Evolutionary conservation across 2,888 invertebrate species (phyloP), one percentile per base, ranked within the genome.

Genomic region (Hirtodrosophila duncani): DNA sequence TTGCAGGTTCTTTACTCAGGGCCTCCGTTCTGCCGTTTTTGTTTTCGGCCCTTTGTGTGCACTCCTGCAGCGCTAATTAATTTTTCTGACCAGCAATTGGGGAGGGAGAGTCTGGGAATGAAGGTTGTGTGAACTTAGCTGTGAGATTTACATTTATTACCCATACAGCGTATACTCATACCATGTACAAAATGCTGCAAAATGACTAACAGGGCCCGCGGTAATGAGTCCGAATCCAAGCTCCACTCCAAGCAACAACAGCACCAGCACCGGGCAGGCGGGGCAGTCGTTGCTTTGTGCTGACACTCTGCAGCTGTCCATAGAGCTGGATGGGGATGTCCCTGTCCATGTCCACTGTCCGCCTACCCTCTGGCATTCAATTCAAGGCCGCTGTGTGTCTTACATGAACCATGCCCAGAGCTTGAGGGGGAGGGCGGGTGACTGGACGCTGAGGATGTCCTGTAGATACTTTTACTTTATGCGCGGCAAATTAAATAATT

Each of bases 401-500:
- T 13, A 6, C 27, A 45, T 62, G 58, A 59, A 67, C 69, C 74
- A 69, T 63, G 67, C 64, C 55, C 55, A 29, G 4, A 41, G 29
- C 16, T 7, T 37, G 23, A 9, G 45, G 16, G 39, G 29, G 39
- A 13, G 14, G 18, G 44, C 29, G 31, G 44, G 45, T 56, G 55
- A 63, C 60, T 69, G 63, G 52, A 58, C 48, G 49, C 58, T 36
- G 49, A 39, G 64, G 49, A 52, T 49, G 48, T 46, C 78, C 63
- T 63, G 52, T 49, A 63, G 58, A 58, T 66, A 60, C 58, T 62
- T 63, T 53, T 68, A 63, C 68, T 81, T 81, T 80, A 80, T 80
- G 67, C 55, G 66, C 64, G 62, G 80, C 79, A 81, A 83, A 83
- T 83, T 82, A 81, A 83, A 81, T 80, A 79, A 80, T 81, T 81